Conservation (phyloP, 35 echinoderm and acorn worm species). For the Strongylocentrotus purpuratus region DNA sequence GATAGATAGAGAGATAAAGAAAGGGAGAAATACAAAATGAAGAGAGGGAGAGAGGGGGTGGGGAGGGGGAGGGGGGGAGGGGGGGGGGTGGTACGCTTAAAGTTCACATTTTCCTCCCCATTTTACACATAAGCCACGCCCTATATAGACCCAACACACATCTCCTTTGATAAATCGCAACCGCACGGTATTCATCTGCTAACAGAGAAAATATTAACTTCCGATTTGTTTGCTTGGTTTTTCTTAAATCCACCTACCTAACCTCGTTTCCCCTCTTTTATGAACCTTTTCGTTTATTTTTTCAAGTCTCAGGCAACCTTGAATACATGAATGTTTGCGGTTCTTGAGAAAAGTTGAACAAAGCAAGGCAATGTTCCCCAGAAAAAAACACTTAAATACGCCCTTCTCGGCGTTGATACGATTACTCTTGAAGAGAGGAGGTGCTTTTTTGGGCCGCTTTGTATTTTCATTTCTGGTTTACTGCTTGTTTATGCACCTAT, state of each 20-base stretch:
- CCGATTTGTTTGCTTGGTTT: not conserved
- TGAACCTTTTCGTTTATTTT: not conserved
- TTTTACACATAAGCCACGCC: not conserved
- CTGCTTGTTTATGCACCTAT: not conserved
- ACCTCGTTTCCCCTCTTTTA: not conserved
- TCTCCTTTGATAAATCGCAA: not conserved
- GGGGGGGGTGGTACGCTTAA: too few relatives aligned
- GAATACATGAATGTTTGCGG: not conserved
- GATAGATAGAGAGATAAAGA: too few relatives aligned
- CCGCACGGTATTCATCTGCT: not conserved
- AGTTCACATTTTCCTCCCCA: too few relatives aligned
- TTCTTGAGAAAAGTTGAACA: not conserved
- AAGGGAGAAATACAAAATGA: too few relatives aligned
- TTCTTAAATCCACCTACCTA: not conserved
- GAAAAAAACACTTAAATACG: not conserved
- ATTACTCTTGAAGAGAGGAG: not conserved
- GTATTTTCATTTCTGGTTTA: not conserved
- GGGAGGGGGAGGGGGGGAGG: too few relatives aligned
- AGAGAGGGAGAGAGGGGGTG: too few relatives aligned
- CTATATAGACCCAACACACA: not conserved
- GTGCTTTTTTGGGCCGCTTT: not conserved
- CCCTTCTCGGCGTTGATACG: not conserved
- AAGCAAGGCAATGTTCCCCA: not conserved
- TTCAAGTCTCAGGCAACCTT: not conserved
- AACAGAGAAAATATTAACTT: not conserved